Percentiles rank a stretch among this genome's conserved stretches.
phyloP scores from a whole-genome alignment of 35 echinoderm and acorn worm species.

The Apostichopus parvimensis region DNA sequence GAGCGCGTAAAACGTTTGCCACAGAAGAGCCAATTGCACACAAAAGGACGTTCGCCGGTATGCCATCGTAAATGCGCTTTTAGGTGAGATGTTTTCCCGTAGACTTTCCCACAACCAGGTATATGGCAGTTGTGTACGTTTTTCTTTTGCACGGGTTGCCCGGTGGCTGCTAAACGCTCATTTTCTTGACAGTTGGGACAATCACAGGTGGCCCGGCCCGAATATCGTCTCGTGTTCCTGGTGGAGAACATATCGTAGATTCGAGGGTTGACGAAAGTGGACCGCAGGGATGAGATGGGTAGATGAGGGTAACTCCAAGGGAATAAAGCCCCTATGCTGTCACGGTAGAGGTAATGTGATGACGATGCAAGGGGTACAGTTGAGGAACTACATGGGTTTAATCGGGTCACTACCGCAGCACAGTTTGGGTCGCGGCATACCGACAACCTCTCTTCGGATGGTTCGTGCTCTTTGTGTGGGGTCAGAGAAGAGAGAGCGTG shows the following conservation, averaged over 20 bases:
- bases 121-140: slow-evolving; percentile 99
- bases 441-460: slow-evolving; percentile 11
- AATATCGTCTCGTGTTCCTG: slow-evolving; percentile 81
- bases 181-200: slow-evolving; percentile 99
- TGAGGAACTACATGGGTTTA: background rate
- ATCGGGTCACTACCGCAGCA: slow-evolving; percentile 7
- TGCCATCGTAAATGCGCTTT: slow-evolving; percentile 98
- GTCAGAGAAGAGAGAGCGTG: slow-evolving; percentile 38
- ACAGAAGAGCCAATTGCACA: slow-evolving; percentile 99
- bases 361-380: slow-evolving; percentile 2
- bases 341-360: slow-evolving; percentile 51
- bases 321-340: slow-evolving; percentile 41
- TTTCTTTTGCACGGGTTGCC: slow-evolving; percentile 90
- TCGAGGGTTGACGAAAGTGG: slow-evolving; percentile 41
- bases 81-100: slow-evolving; percentile 95
- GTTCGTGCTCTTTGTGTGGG: slow-evolving; percentile 16
- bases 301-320: slow-evolving; percentile 49
- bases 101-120: slow-evolving; percentile 97
- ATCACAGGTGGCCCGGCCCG: slow-evolving; percentile 93
- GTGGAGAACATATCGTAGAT: slow-evolving; percentile 62
- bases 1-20: slow-evolving; percentile 96
- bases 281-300: slow-evolving; percentile 19
- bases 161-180: slow-evolving; percentile 90
- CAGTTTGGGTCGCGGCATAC: slow-evolving; percentile 50
- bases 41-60: slow-evolving; percentile 95